phyloP scores from a whole-genome alignment of 2,113 vertebrate genomes.

The Peromyscus maniculatus region DNA sequence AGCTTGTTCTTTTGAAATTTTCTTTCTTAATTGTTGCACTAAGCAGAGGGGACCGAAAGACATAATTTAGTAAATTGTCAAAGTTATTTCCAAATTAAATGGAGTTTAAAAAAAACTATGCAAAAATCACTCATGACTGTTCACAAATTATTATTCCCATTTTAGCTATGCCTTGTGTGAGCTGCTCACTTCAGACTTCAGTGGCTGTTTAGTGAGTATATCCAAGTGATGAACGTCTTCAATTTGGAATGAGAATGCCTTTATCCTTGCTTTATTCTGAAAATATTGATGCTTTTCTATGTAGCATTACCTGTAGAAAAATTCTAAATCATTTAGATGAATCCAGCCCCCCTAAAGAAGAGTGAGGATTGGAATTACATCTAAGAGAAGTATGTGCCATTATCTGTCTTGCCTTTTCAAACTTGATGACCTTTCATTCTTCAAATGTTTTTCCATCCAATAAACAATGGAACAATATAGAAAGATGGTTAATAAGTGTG shows the following conservation, averaged over 20 bases:
- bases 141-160: not conserved
- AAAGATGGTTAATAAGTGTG: not conserved
- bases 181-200: not conserved
- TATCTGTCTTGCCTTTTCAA: slow-evolving; percentile 29
- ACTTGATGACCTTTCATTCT: slow-evolving; percentile 74
- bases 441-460: slow-evolving; percentile 49
- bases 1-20: slow-evolving; percentile 63
- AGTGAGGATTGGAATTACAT: not conserved
- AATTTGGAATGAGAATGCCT: slow-evolving; percentile 20
- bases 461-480: not conserved
- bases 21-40: slow-evolving; percentile 28
- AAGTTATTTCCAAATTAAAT: slow-evolving; percentile 51
- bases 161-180: not conserved
- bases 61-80: slow-evolving; percentile 54
- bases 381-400: slow-evolving; percentile 10
- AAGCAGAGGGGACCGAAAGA: slow-evolving; percentile 42
- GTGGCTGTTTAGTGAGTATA: not conserved
- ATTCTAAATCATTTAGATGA: slow-evolving; percentile 53
- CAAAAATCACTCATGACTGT: not conserved
- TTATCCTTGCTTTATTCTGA: not conserved
- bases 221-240: not conserved
- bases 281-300: not conserved
- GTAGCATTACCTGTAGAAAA: not conserved
- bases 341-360: not conserved
- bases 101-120: not conserved